These are phyloP conservation scores for Myotis yumanensis DNA, from an alignment of 2,113 vertebrate species.

Conservation along the genomic window DNA sequence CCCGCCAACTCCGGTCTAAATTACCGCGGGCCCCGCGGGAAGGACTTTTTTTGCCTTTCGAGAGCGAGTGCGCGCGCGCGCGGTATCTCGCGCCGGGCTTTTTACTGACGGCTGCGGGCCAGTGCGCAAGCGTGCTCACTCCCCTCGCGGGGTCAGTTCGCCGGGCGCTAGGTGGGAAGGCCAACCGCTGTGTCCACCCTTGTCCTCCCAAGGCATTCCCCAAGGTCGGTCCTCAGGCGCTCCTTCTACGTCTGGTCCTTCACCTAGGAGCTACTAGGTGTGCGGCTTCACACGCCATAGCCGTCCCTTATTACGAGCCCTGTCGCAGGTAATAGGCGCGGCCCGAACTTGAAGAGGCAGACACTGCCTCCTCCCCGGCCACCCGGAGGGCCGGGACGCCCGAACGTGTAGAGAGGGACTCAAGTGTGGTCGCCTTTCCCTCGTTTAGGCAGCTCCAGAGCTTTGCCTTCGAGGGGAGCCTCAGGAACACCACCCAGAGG, in stretches of 20 bases:
- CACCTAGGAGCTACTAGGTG: background rate
- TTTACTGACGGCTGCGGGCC: background rate
- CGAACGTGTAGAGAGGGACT: background rate
- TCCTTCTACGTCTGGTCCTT: background rate
- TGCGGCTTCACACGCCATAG: background rate
- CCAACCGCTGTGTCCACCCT: background rate
- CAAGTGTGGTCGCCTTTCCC: background rate
- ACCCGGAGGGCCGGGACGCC: too few species aligned
- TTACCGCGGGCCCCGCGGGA: constrained; percentile 19
- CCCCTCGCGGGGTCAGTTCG: background rate
- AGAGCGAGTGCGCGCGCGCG: background rate
- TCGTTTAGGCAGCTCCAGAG: background rate
- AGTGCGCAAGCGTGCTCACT: constrained; percentile 50
- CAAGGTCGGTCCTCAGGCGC: background rate
- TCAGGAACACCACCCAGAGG: background rate
- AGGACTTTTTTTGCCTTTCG: background rate
- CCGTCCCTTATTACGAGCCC: background rate
- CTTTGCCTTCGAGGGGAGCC: background rate
- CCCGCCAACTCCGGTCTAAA: background rate
- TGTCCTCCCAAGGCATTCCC: background rate
- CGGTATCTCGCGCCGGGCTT: background rate
- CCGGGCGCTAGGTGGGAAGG: background rate
- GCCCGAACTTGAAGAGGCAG: background rate
- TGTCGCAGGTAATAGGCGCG: constrained; percentile 59
- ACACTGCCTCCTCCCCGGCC: background rate